Conservation (phyloP, 1,140 invertebrate genomes). For the Drosophila ercepeae region DNA sequence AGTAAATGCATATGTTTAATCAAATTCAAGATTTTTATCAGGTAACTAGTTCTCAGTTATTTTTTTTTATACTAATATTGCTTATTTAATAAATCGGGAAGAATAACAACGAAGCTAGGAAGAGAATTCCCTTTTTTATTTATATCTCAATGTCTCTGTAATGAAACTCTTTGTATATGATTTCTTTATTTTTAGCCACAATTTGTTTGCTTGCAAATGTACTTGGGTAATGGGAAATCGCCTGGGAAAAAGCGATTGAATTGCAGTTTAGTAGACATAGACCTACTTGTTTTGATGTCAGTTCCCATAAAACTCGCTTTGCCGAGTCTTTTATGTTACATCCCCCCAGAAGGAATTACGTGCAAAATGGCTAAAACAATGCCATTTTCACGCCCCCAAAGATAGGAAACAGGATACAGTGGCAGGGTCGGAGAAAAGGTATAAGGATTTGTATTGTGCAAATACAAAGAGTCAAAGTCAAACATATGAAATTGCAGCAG, state of each 20-base stretch:
- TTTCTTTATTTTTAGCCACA: background rate
- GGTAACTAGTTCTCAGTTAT: constrained; percentile 12
- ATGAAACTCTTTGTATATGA: background rate
- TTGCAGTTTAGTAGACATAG: constrained; percentile 51
- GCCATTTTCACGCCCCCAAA: constrained; percentile 22
- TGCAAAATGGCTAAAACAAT: constrained; percentile 55
- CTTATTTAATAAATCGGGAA: background rate
- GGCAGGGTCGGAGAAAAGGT: background rate
- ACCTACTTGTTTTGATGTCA: constrained; percentile 17
- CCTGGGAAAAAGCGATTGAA: constrained; percentile 47
- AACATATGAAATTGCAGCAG: constrained; percentile 44
- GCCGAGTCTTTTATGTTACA: constrained; percentile 22
- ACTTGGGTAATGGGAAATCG: background rate
- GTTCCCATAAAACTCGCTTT: constrained; percentile 60
- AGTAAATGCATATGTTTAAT: constrained; percentile 10
- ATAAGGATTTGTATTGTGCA: constrained; percentile 28
- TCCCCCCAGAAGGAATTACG: constrained; percentile 53
- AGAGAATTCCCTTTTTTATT: background rate
- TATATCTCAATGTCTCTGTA: background rate
- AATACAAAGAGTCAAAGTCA: constrained; percentile 47
- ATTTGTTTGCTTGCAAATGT: background rate
- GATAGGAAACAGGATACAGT: constrained; percentile 10
- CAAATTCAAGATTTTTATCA: constrained; percentile 19
- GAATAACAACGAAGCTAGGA: background rate
- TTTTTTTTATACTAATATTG: background rate